Conservation (phyloP, 2,113 vertebrate species). For the Sceloporus tristichus region DNA sequence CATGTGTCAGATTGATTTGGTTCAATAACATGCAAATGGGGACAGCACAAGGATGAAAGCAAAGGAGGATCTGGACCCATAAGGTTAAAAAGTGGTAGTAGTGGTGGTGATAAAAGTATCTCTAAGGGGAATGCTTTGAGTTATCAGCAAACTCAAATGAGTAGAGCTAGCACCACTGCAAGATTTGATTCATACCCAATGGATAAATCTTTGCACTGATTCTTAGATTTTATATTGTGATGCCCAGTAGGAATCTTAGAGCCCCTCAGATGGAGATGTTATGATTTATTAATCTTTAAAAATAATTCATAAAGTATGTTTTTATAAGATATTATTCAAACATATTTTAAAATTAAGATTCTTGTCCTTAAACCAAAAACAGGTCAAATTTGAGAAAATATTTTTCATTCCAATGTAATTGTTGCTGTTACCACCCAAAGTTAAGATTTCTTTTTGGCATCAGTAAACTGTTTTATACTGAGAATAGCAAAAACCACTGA, state of each 20-base stretch:
- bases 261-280: slow-evolving; percentile 21
- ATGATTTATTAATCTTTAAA: slow-evolving; percentile 1
- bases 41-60: background rate
- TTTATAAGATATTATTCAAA: slow-evolving; percentile 57
- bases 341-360: slow-evolving; percentile 63
- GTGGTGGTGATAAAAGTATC: background rate
- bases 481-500: slow-evolving; percentile 69
- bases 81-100: background rate
- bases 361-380: slow-evolving; percentile 61
- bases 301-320: slow-evolving; percentile 45
- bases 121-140: background rate
- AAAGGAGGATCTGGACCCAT: background rate
- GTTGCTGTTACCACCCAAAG: slow-evolving; percentile 54
- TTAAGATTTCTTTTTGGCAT: slow-evolving; percentile 63
- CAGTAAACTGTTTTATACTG: slow-evolving; percentile 55
- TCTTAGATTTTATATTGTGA: background rate
- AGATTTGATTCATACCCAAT: background rate
- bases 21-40: background rate
- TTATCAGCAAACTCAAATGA: background rate
- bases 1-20: background rate
- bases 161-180: background rate
- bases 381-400: slow-evolving; percentile 54
- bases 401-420: slow-evolving; percentile 69
- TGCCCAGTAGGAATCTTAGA: background rate
- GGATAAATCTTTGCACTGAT: background rate